Evolutionary conservation across 2,797 vertebrate species (phyloP).

Genomic region (Dallia pectoralis): DNA sequence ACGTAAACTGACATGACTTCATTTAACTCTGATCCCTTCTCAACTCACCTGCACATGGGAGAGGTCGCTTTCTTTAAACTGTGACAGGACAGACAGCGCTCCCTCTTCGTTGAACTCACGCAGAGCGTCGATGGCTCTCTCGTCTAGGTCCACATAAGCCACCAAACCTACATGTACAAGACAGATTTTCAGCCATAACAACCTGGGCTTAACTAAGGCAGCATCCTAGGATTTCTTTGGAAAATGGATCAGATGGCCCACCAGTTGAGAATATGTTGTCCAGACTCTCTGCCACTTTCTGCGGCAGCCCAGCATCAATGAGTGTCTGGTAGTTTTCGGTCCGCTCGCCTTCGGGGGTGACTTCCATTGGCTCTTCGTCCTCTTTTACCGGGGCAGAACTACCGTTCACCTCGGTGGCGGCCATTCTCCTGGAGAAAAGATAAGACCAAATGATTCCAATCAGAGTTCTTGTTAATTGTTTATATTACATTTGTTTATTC

Average conservation of each 20-base stretch:
- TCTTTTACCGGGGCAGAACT: constrained; percentile 91
- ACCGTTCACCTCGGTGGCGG: constrained; percentile 97
- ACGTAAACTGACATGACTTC: background rate
- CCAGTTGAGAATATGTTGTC: constrained; percentile 99
- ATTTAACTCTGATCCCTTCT: background rate
- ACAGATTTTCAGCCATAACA: background rate
- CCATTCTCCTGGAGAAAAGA: constrained; percentile 79
- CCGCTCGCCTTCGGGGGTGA: constrained; percentile 80
- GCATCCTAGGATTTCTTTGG: background rate
- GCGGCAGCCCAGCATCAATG: constrained; percentile 91
- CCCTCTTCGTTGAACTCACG: constrained; percentile 98
- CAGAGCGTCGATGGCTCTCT: constrained; percentile 95
- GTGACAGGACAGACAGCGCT: constrained; percentile 92
- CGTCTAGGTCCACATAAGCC: constrained; percentile 93
- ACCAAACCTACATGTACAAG: constrained; percentile 81
- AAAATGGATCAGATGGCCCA: constrained; percentile 51
- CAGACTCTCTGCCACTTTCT: constrained; percentile 96
- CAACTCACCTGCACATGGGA: constrained; percentile 94
- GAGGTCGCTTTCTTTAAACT: constrained; percentile 97
- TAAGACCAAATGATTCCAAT: background rate
- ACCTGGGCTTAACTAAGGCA: background rate
- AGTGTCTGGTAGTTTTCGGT: constrained; percentile 96
- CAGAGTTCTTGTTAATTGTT: background rate
- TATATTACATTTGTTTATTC: background rate
- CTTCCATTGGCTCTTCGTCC: constrained; percentile 98